Evolutionary conservation across 2,888 invertebrate genomes (phyloP).

Genomic region (Physocephala rufipes): DNA sequence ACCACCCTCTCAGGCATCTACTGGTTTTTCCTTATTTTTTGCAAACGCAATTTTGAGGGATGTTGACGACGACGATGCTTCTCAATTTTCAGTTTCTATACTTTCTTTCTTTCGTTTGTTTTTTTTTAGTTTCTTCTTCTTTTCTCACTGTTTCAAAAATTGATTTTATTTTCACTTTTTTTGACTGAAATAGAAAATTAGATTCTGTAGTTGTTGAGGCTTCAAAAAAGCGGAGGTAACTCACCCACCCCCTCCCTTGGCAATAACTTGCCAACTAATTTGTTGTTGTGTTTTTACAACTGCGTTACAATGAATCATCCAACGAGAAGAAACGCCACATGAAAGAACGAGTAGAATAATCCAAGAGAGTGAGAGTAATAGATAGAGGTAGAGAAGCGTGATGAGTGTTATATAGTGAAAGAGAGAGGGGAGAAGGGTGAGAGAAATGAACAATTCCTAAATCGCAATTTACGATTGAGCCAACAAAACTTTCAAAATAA

Average conservation of each 20-base stretch:
- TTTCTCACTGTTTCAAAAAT: background rate
- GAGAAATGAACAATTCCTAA: too few relatives aligned
- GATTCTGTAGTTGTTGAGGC: conserved; percentile 16
- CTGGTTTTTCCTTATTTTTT: too few relatives aligned
- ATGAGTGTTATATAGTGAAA: too few relatives aligned
- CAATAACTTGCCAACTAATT: too few relatives aligned
- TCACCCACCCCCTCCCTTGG: too few relatives aligned
- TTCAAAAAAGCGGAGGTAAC: conserved; percentile 9
- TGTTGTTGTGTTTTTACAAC: background rate
- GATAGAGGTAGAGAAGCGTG: too few relatives aligned
- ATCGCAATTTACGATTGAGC: too few relatives aligned
- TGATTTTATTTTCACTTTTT: conserved; percentile 8
- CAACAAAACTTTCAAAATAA: too few relatives aligned
- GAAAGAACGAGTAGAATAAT: too few relatives aligned
- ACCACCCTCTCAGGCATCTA: too few relatives aligned
- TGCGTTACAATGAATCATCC: background rate
- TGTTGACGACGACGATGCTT: conserved; percentile 19
- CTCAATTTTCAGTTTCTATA: background rate
- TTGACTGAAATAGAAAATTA: conserved; percentile 32
- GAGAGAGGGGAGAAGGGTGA: too few relatives aligned
- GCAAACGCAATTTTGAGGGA: conserved; percentile 22
- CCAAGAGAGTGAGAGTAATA: too few relatives aligned
- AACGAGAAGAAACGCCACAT: conserved; percentile 10
- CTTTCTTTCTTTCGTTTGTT: conserved; percentile 28
- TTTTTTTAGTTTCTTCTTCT: background rate